phyloP scores from a whole-genome alignment of 2,113 vertebrate species.

The Acrocephalus arundinaceus region DNA sequence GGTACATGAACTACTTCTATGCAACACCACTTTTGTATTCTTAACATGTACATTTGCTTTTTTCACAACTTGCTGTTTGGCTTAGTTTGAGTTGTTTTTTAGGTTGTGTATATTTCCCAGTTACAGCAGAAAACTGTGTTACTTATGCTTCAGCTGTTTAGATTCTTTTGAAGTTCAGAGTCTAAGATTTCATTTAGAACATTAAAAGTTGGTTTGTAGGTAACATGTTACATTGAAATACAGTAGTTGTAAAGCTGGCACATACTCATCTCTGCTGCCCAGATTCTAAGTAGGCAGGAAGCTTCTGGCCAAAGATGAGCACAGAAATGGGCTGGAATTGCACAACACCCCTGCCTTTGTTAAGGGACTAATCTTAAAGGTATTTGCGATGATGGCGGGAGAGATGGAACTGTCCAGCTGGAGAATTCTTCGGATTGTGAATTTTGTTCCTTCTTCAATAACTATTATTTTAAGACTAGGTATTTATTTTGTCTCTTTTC shows the following conservation, averaged over 20 bases:
- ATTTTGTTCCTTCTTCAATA: neutral
- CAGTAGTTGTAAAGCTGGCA: neutral
- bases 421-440: neutral
- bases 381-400: neutral
- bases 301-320: accelerated
- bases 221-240: neutral
- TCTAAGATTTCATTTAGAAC: neutral
- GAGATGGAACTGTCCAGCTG: neutral
- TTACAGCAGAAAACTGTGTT: neutral
- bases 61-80: neutral
- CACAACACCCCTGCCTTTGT: neutral
- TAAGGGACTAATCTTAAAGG: neutral
- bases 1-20: neutral
- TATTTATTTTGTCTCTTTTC: neutral
- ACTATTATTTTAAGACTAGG: neutral
- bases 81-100: neutral
- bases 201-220: neutral
- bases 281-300: neutral
- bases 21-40: neutral
- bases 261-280: neutral
- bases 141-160: neutral
- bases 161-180: neutral
- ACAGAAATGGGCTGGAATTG: neutral
- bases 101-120: neutral
- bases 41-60: neutral